These are phyloP conservation scores for Euthynnus affinis DNA, from an alignment of 2,797 vertebrate species.

Conservation along the genomic window DNA sequence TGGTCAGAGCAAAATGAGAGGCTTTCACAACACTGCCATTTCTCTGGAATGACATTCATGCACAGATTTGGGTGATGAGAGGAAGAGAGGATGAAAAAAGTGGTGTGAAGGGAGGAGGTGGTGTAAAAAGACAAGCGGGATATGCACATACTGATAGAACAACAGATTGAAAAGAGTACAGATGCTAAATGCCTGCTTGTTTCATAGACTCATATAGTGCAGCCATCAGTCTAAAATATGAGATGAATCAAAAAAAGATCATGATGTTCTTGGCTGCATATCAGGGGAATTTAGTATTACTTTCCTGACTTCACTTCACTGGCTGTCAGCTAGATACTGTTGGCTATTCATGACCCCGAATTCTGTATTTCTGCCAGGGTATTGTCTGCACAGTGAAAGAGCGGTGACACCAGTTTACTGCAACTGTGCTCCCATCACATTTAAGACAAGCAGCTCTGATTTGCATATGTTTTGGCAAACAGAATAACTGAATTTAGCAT, in stretches of 20 bases:
- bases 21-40: neutral
- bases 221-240: slow-evolving; percentile 15
- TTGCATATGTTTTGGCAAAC: neutral
- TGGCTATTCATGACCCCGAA: slow-evolving; percentile 18
- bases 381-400: slow-evolving; percentile 11
- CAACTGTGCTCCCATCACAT: neutral
- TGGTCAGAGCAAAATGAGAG: slow-evolving; percentile 22
- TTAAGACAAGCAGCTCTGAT: neutral
- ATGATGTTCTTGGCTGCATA: slow-evolving; percentile 33
- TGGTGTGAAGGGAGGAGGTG: neutral
- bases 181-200: slow-evolving; percentile 14
- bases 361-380: slow-evolving; percentile 23
- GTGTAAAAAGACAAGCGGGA: neutral
- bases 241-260: slow-evolving; percentile 24
- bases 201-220: slow-evolving; percentile 2
- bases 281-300: slow-evolving; percentile 24
- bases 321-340: slow-evolving; percentile 24
- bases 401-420: neutral
- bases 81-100: neutral
- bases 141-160: neutral
- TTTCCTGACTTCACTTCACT: slow-evolving; percentile 15
- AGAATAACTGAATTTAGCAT: neutral
- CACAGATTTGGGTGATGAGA: neutral
- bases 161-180: neutral
- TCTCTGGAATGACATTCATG: neutral